A percentile compares a stretch with the other conserved stretches of the same genome.
Evolutionary conservation across 2,888 invertebrate genomes (phyloP).

Genomic region (Drosophila nr. fundita): DNA sequence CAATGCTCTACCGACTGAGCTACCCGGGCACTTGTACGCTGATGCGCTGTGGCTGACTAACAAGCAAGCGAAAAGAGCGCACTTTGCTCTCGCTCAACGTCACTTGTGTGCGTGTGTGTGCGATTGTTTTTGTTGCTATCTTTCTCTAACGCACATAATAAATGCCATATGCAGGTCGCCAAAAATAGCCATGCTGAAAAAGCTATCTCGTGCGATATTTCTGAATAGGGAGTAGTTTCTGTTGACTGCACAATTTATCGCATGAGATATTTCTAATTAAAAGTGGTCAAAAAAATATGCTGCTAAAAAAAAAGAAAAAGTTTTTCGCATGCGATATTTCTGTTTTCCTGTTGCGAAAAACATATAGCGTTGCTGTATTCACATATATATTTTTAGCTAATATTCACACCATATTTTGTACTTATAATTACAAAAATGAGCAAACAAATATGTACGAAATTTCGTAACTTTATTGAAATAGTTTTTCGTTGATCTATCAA

Average conservation of each 20-base stretch:
- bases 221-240: background rate
- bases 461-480: background rate
- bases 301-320: too few species aligned
- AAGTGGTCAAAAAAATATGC: background rate
- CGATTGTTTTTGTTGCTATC: slow-evolving; percentile 48
- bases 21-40: slow-evolving; percentile 76
- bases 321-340: background rate
- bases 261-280: slow-evolving; percentile 37
- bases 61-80: slow-evolving; percentile 44
- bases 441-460: background rate
- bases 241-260: slow-evolving; percentile 17
- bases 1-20: slow-evolving; percentile 86
- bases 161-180: slow-evolving; percentile 14
- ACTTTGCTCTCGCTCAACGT: slow-evolving; percentile 15
- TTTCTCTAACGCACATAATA: slow-evolving; percentile 19
- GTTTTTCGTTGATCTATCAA: background rate
- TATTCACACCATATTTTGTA: background rate
- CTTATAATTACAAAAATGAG: background rate
- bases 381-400: background rate
- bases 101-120: background rate
- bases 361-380: background rate
- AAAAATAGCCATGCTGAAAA: slow-evolving; percentile 34
- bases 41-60: slow-evolving; percentile 34
- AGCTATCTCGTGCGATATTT: slow-evolving; percentile 6
- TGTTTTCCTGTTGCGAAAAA: background rate